Base-by-base conservation (phyloP, 2,113 vertebrate genomes). In the Anas platyrhynchos region DNA sequence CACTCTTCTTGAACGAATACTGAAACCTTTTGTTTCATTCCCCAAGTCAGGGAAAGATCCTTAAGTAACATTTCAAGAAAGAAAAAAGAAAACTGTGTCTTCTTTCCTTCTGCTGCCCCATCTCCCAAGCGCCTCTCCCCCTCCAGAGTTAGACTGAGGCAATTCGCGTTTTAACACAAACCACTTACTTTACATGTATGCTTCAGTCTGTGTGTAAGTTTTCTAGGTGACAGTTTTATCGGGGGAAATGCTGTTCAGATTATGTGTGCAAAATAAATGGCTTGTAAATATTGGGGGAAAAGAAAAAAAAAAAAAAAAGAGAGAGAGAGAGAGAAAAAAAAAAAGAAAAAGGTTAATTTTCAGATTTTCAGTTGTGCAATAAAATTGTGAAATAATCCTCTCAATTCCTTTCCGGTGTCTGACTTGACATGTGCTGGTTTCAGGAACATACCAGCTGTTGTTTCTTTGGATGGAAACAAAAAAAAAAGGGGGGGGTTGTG, bases 341-440 rank as follows among this genome's bases (percentile, higher is more conserved):
- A 21, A 34, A 63, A 55, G 68, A 67, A 54, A 27, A 67, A 82
- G 5, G 11, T 93, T 85, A 61, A 56, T n/a, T n/a, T n/a, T n/a
- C n/a, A n/a, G n/a, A n/a, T 94, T 96, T 95, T 92, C 82, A 93
- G 43, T 88, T 96, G 91, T 96, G 95, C 96, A 96, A 94, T 97
- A 96, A 96, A 97, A 94, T 75, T 88, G 92, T 96, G 87, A 95
- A 94, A 92, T 94, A 96, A 94, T 91, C 82, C 79, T 94, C 89
- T 72, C 68, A 26, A 23, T 91, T 94, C 50, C 29, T 89, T 93
- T 93, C 55, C 27, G 32, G 13, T 14, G 4, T 83, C 36, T 88
- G 48, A 43, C 50, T 87, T 79, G 22, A 65, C 59, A 59, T 15
- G 0, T 62, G 59, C 54, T 83, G 55, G 31, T 78, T 87, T 92